phyloP scores from a whole-genome alignment of 92 coral and sea anemone species.

The Porites lobata region DNA sequence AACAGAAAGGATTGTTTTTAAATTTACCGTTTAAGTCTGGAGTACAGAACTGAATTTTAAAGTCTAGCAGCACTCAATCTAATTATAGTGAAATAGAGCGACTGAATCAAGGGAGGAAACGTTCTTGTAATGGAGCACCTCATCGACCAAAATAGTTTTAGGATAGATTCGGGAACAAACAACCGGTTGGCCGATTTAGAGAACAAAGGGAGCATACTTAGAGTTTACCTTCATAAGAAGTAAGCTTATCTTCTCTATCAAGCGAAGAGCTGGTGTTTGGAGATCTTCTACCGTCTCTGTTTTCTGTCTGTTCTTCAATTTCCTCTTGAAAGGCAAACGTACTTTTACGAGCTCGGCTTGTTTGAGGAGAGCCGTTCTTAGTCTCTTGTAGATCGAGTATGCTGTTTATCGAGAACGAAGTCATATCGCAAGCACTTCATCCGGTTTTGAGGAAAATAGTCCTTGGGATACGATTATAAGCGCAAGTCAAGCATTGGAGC shows the following conservation, averaged over 20 bases:
- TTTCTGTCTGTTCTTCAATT: not conserved
- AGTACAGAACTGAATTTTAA: not conserved
- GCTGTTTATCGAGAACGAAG: constrained; percentile 49
- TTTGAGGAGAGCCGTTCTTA: not conserved
- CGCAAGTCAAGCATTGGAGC: constrained; percentile 13
- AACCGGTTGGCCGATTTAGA: not conserved
- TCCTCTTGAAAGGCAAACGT: constrained; percentile 14
- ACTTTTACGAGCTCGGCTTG: not conserved
- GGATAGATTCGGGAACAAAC: not conserved
- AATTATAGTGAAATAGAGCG: not conserved
- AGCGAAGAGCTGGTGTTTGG: constrained; percentile 16
- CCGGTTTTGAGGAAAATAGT: constrained; percentile 17
- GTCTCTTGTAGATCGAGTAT: constrained; percentile 44
- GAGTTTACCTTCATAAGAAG: constrained; percentile 51
- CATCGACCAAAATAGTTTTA: not conserved
- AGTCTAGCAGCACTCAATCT: not conserved
- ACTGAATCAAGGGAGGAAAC: not conserved
- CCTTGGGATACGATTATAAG: constrained; percentile 20
- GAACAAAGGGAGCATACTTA: not conserved
- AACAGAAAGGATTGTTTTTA: too few species aligned
- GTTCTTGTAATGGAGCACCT: not conserved
- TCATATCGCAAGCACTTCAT: constrained; percentile 33
- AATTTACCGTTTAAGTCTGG: not conserved
- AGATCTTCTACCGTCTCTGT: constrained; percentile 17
- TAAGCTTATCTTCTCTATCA: not conserved